Evolutionary conservation across 1,140 invertebrate species (phyloP), one percentile per base, ranked within the genome.

Genomic region (Cataglyphis hispanica): DNA sequence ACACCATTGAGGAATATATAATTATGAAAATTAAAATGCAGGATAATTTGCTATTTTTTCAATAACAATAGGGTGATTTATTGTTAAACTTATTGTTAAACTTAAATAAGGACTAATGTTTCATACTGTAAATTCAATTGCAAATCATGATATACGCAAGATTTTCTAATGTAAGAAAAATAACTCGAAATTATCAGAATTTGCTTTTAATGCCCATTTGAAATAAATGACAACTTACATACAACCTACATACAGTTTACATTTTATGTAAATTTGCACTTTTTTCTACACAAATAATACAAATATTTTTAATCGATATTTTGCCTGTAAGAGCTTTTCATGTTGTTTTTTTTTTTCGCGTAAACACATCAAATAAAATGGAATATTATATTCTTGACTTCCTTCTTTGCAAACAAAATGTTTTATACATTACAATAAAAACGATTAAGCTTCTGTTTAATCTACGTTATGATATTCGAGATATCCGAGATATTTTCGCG

Each of bases 391-490:
- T 56, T 43, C 37, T 46, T 66, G 58, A 11, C 3, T 63, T 31
- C 2, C 19, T 7, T 34, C 8, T 13, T 66, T 31, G 43, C 27
- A 1, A 31, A 50, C 27, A 1, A 31, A 50, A 25, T 43, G 11
- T 50, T 50, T 50, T 50, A 50, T 31, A 11, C 50, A 67, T 10
- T 67, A 50, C 53, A 40, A 83, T 60, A 83, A 83, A 83, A 83
- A 40, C 46, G 67, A 83, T 74, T 72, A 74, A 60, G n/a, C 27
- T n/a, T 34, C 19, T 56, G 60, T 61, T 83, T 83, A 83, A 83
- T 83, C 37, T 43, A 81, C 53, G 37, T 83, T 83, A 60, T 37
- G 53, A 83, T 72, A 31, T 25, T 37, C 66, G 66, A 46, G 27
- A 37, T 31, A 43, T n/a, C 16, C n/a, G 53, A n/a, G n/a, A n/a